Base-by-base conservation (phyloP, 2,888 invertebrate genomes). In the Aricia artaxerxes region DNA sequence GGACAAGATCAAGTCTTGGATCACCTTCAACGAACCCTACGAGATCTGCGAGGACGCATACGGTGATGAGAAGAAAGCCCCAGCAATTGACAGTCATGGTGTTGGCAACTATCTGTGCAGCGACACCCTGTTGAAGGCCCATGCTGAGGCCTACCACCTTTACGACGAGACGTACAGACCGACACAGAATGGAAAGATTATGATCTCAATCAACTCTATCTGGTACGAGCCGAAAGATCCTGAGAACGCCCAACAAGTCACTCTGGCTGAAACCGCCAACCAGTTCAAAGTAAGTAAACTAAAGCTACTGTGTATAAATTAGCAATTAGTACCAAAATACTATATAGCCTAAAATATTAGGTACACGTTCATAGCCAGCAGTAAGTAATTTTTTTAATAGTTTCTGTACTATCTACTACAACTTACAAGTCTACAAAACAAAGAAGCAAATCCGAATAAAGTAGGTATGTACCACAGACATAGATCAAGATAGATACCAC, bases 21-120 rank as follows among this genome's bases (percentile, higher is more conserved):
- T 96, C 75, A 97, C 97, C 0, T 92, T 97, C 82, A 97, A 97
- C 85, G 96, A 97, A 84, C 96, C 96, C 0, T 94, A 92, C 80
- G 94, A 95, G 82, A 91, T 95, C 73, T 95, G 95, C 84, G 91
- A 92, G 81, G 91, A 92, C 77, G 95, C 95, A 86, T 92, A 96
- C 84, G 95, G 95, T 9, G 92, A 92, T 82, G 89, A 87, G 0
- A 90, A 90, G 82, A 94, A 94, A 82, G 95, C 95, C 9, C 95
- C 95, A n/a, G 95, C 94, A 1, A 78, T 94, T 13, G 89, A 95
- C 81, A 94, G 94, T 80, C 93, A 95, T 76, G 96, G 96, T 4
- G 94, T 95, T 38, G 95, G 95, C 9, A 95, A 95, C 83, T 97
- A 97, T 86, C 85, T 95, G 60, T 96, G 96, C 84, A 95, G 95